phyloP scores from a whole-genome alignment of 2,888 invertebrate species.

The Leptogaster cylindrica region DNA sequence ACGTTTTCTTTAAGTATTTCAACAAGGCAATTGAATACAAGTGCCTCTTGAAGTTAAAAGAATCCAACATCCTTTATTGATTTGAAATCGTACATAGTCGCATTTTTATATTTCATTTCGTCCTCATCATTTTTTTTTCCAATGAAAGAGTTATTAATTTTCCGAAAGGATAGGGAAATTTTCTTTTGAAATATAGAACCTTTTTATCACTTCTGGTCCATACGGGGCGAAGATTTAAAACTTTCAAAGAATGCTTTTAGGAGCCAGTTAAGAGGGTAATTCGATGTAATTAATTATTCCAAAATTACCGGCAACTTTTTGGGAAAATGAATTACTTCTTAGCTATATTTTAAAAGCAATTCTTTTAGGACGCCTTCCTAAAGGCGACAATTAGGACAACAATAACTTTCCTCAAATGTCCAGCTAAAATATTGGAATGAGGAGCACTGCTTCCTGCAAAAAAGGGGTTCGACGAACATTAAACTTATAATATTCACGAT shows the following conservation, averaged over 20 bases:
- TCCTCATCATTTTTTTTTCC: background rate
- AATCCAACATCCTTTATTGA: background rate
- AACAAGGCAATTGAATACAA: background rate
- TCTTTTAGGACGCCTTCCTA: background rate
- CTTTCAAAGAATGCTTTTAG: background rate
- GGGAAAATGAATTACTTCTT: background rate
- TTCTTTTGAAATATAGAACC: background rate
- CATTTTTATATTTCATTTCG: no score
- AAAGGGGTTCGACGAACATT: background rate
- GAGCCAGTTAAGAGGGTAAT: constrained; percentile 2
- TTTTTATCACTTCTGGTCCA: background rate
- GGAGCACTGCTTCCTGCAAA: background rate
- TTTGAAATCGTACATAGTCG: background rate
- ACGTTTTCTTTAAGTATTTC: no score
- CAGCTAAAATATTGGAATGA: constrained; percentile 13
- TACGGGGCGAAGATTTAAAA: background rate
- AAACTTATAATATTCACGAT: constrained; percentile 1
- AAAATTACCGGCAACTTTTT: background rate
- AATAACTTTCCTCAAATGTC: no score
- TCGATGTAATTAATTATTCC: constrained; percentile 21
- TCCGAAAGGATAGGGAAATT: background rate
- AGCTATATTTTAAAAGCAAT: constrained; percentile 7
- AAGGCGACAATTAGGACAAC: constrained; percentile 8
- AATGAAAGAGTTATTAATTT: constrained; percentile 3
- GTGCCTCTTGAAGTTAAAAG: background rate